Evolutionary conservation across 2,888 invertebrate genomes (phyloP), one percentile per base, ranked within the genome.

Genomic region (Smittia aterrima): DNA sequence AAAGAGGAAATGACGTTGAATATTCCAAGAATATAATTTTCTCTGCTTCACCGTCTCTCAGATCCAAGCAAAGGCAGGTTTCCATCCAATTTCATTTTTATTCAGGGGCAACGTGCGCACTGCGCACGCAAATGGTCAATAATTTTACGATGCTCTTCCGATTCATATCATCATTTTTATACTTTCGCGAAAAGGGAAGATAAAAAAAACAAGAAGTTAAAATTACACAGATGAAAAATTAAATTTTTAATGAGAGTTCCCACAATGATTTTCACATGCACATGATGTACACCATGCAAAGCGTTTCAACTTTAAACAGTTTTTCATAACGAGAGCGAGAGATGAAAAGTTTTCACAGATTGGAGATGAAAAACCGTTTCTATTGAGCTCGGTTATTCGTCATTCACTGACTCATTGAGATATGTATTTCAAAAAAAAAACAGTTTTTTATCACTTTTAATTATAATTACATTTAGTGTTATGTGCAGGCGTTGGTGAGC

Each of bases 1-100:
- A 68, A 47, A 68, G 40, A n/a, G 68, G 68, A 68, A 68, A 68
- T 68, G 68, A 68, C 68, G 68, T 2, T 68, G 68, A 68, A 68
- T 67, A 67, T 67, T 67, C 67, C 22, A 7, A 38, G 67, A 67
- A 67, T 68, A 68, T 68, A 68, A 68, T 68, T 68, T 68, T 24
- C 32, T 47, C 47, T 47, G 47, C 2, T 47, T 47, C 47, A 18
- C 13, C 38, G 20, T 66, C 40, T 38, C 32, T 38, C 38, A 27
- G 16, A 32, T 38, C 18, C 20, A 41, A 68, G n/a, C n/a, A n/a
- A 2, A 16, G 16, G 4, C 47, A n/a, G 47, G 47, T 47, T 47
- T 47, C 11, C 11, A 11, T 6, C 11, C 47, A 47, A 32, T 32
- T 32, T 32, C 32, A 32, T 32, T 32, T 9, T 32, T 32, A 47